These are phyloP conservation scores for Platygyra sinensis DNA, from an alignment of 64 coral and sea anemone species.

Conservation along the genomic window DNA sequence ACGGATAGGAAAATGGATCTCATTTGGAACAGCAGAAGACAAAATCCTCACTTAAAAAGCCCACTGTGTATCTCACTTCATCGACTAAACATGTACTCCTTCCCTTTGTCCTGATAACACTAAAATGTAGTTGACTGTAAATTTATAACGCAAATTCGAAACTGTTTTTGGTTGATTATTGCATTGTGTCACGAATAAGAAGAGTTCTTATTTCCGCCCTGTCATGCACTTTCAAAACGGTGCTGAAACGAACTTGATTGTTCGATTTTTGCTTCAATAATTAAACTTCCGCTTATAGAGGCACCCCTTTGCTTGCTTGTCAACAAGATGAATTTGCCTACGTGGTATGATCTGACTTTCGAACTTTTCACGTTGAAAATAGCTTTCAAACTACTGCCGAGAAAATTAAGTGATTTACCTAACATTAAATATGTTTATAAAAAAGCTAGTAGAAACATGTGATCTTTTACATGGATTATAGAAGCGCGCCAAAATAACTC, in stretches of 20 bases:
- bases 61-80: no score
- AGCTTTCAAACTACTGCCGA: background rate
- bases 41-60: no score
- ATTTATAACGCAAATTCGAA: no score
- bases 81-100: no score
- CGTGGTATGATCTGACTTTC: background rate
- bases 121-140: no score
- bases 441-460: background rate
- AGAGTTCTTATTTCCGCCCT: background rate
- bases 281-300: background rate
- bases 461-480: no score
- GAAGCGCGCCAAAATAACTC: no score
- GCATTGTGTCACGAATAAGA: background rate
- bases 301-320: background rate
- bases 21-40: no score
- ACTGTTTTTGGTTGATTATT: background rate
- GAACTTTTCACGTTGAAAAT: background rate
- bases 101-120: no score
- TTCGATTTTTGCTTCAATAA: background rate
- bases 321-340: background rate
- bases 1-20: no score
- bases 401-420: background rate
- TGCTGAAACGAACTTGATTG: background rate
- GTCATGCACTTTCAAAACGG: background rate
- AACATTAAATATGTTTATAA: background rate